Evolutionary conservation across 2,113 vertebrate genomes (phyloP), one percentile per base, ranked within the genome.

Genomic region (Forbesichthys agassizii): DNA sequence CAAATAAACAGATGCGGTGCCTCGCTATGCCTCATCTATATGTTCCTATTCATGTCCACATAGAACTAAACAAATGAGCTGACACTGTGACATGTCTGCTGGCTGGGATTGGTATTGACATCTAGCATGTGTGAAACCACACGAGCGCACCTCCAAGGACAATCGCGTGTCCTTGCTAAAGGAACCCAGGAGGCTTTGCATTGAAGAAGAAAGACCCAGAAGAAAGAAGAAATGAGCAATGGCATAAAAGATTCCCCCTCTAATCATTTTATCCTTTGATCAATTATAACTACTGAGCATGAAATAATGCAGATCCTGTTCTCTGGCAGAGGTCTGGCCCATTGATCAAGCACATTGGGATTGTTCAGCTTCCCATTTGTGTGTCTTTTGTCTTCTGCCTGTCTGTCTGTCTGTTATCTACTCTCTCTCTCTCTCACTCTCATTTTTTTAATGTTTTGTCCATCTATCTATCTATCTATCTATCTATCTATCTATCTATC

Each of bases 251-350:
- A 86, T 84, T 83, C 74, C 76, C 70, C 69, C 79, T 74, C 81
- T 83, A 82, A 89, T 85, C 80, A 82, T 88, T 88, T 89, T 66
- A 88, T 88, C 77, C 71, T 42, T 58, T 52, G n/a, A 88, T 88
- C 88, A 88, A 88, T 89, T 79, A 71, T 64, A 85, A 80, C 79
- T 78, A 71, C 78, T 64, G 84, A 88, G 82, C 86, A 82, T 88
- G 78, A 90, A 88, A 86, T 88, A 86, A 88, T 74, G 78, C 76
- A 81, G 81, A 86, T 86, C 80, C 79, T 79, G 69, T 71, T 79
- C 66, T 81, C 73, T 72, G 85, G 82, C 77, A 47, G 33, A 74
- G 61, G 27, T 27, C 27, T 63, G 66, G 61, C 73, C 75, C 7
- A 80, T 86, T 73, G 85, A 84, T 86, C 80, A 82, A 78, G 87